Evolutionary conservation across 2,797 vertebrate genomes (phyloP).

Genomic region (Percopsis omiscomaycus): DNA sequence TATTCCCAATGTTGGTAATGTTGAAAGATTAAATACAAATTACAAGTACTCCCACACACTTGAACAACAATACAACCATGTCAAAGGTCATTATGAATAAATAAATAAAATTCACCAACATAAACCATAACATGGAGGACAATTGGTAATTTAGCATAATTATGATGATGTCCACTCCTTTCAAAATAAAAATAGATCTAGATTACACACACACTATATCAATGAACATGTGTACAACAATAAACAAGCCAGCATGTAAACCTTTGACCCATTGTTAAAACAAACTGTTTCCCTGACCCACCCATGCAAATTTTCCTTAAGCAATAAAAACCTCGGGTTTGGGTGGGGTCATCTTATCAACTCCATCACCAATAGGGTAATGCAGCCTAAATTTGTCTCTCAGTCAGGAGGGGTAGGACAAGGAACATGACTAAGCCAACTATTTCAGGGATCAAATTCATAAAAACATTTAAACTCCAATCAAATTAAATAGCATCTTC

Average conservation of each 20-base stretch:
- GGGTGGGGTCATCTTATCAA: conserved; percentile 6
- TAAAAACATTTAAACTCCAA: neutral
- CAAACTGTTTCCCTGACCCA: conserved; percentile 23
- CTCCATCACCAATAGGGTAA: conserved; percentile 1
- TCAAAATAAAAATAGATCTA: neutral
- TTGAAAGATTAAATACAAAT: neutral
- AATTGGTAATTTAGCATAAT: too few relatives aligned
- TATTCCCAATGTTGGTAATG: neutral
- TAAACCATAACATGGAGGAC: conserved; percentile 1
- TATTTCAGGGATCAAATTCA: neutral
- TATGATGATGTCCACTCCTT: neutral
- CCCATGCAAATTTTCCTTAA: conserved; percentile 38
- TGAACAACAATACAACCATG: neutral
- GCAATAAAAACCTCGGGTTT: neutral
- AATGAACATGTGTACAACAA: neutral
- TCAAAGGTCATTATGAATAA: conserved; percentile 24
- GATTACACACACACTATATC: conserved; percentile 3
- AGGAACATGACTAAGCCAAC: neutral
- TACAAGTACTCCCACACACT: neutral
- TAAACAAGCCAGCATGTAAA: conserved; percentile 17
- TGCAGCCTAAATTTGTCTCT: neutral
- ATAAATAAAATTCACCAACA: conserved; percentile 9
- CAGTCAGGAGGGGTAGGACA: neutral
- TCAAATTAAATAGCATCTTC: too few relatives aligned
- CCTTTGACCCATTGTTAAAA: neutral